Percentiles rank a stretch among this genome's conserved stretches.
Evolutionary conservation across 2,113 vertebrate species (phyloP).

Genomic region (Melanostigma gelatinosum): DNA sequence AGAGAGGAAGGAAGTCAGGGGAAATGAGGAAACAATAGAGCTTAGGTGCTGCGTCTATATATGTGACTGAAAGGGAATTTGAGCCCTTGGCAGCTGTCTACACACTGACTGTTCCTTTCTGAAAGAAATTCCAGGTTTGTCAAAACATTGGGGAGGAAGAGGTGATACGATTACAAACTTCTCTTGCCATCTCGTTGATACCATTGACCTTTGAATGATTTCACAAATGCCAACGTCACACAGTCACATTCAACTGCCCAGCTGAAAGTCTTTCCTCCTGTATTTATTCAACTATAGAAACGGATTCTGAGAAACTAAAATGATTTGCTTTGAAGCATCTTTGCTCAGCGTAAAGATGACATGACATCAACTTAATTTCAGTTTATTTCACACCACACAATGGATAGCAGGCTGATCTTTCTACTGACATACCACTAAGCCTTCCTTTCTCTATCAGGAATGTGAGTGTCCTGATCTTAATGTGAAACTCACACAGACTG

Average conservation of each 20-base stretch:
- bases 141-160: background rate
- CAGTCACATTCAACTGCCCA: background rate
- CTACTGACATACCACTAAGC: background rate
- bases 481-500: too few relatives aligned
- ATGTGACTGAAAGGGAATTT: background rate
- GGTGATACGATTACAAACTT: background rate
- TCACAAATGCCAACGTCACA: background rate
- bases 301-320: background rate
- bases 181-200: background rate
- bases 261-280: background rate
- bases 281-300: too few relatives aligned
- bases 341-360: background rate
- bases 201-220: conserved; percentile 9
- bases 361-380: background rate
- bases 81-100: background rate
- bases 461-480: background rate
- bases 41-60: background rate
- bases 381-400: background rate
- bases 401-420: background rate
- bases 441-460: background rate
- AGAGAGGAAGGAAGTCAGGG: background rate
- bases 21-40: conserved; percentile 11
- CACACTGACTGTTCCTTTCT: background rate
- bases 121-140: conserved; percentile 4
- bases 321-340: background rate